Base-by-base conservation (phyloP, 2,113 vertebrate genomes). In the Megalops atlanticus region DNA sequence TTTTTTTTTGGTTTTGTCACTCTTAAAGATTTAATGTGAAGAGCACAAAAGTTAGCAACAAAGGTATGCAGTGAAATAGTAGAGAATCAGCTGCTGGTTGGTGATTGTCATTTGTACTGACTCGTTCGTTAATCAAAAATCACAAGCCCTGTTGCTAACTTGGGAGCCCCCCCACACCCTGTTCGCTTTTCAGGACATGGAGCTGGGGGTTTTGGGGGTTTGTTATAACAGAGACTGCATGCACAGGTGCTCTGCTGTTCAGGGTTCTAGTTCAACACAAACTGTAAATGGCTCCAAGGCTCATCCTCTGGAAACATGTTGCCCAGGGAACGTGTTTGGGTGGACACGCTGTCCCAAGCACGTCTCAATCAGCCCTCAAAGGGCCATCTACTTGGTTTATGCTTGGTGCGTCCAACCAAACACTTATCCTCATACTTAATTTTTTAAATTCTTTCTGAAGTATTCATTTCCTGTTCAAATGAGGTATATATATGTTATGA, bases 1-100 rank as follows among this genome's bases (percentile, higher is more conserved):
- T n/a, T n/a, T 89, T 85, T 90, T 87, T 88, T 83, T 89, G 88
- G 87, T 87, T 87, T 84, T 84, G 87, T 89, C 85, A 84, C 82
- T n/a, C n/a, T n/a, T n/a, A n/a, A n/a, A 87, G 72, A 86, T 86
- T 83, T 82, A 84, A 24, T 27, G 58, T 64, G 58, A 31, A 40
- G 38, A 74, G 7, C 39, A 45, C 49, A 21, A 36, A 78, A 58
- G 41, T 40, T 10, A 10, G 1, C 4, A 31, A 0, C 10, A n/a
- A 64, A 0, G 27, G 1, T 18, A 24, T 4, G 3, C 24, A 58
- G 18, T 4, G 24, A 24, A 58, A 58, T 24, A 58, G 5, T 1
- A n/a, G 16, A 4, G 49, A 52, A 16, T 18, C 52, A 58, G 3
- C 7, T n/a, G 18, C 21, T n/a, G 52, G 10, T 64, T 31, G 1